Percentiles rank a stretch among this genome's conserved stretches.
phyloP scores from a whole-genome alignment of 1,140 invertebrate species.

The Saccostrea echinata region DNA sequence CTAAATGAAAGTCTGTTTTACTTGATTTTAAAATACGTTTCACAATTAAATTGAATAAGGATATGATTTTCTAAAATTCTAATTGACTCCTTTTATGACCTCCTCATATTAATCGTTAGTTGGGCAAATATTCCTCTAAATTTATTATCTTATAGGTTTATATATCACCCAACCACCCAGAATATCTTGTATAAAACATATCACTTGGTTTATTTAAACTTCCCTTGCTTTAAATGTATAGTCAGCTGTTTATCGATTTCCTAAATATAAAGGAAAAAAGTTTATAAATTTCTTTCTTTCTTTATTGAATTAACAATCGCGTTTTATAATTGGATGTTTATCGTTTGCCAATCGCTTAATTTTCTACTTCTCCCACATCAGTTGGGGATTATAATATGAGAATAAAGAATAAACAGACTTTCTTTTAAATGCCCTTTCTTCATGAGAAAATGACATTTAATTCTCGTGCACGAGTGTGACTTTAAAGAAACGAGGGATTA shows the following conservation, averaged over 20 bases:
- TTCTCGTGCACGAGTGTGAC: conserved; percentile 1
- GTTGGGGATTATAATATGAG: not conserved
- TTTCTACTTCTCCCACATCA: not conserved
- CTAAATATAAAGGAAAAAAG: not conserved
- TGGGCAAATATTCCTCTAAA: no score
- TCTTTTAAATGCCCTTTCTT: not conserved
- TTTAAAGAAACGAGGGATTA: not conserved
- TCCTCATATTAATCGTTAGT: no score
- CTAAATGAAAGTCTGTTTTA: no score
- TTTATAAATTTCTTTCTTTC: not conserved
- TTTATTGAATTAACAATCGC: not conserved
- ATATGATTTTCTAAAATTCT: no score
- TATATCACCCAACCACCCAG: no score
- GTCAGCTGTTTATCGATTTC: not conserved
- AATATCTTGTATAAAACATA: no score
- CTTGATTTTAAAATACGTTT: no score
- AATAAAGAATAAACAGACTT: conserved; percentile 3
- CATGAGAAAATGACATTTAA: conserved; percentile 37
- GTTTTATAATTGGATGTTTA: not conserved
- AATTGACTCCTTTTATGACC: no score
- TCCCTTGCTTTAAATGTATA: no score
- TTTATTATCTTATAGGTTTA: no score
- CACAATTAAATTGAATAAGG: no score
- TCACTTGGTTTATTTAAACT: no score
- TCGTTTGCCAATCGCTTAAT: not conserved